These are phyloP conservation scores for Diphyllodes magnificus DNA, from an alignment of 2,113 vertebrate genomes.

Conservation along the genomic window DNA sequence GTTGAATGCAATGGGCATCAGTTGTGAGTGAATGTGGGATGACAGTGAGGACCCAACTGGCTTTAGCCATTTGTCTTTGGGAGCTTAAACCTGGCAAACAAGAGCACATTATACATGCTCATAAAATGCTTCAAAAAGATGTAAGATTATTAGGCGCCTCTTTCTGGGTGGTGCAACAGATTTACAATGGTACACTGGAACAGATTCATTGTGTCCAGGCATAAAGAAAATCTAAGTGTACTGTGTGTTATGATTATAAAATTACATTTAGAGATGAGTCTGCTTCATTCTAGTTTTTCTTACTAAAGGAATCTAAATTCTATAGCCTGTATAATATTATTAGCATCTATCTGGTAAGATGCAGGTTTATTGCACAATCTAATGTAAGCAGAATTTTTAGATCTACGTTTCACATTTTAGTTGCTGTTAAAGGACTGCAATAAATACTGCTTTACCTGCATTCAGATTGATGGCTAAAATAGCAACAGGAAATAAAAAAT, in stretches of 20 bases:
- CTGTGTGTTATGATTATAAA: neutral
- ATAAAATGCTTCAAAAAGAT: neutral
- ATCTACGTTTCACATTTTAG: neutral
- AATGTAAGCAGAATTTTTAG: neutral
- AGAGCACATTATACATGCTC: neutral
- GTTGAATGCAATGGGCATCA: neutral
- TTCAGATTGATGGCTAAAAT: neutral
- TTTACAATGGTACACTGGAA: rapidly evolving
- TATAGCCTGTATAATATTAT: neutral
- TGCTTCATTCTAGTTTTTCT: neutral
- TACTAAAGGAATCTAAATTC: neutral
- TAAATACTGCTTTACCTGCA: neutral
- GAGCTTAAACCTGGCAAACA: neutral
- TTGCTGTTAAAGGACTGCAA: neutral
- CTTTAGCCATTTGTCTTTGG: neutral
- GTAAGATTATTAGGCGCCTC: neutral
- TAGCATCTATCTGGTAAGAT: neutral
- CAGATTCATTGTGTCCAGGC: neutral
- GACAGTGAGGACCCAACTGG: neutral
- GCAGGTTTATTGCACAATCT: neutral
- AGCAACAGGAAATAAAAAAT: neutral
- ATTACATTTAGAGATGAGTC: neutral
- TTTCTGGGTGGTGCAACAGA: neutral
- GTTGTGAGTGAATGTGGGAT: neutral
- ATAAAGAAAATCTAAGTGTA: neutral